Conservation (phyloP, 2,113 vertebrate species). For the Takifugu bimaculatus region DNA sequence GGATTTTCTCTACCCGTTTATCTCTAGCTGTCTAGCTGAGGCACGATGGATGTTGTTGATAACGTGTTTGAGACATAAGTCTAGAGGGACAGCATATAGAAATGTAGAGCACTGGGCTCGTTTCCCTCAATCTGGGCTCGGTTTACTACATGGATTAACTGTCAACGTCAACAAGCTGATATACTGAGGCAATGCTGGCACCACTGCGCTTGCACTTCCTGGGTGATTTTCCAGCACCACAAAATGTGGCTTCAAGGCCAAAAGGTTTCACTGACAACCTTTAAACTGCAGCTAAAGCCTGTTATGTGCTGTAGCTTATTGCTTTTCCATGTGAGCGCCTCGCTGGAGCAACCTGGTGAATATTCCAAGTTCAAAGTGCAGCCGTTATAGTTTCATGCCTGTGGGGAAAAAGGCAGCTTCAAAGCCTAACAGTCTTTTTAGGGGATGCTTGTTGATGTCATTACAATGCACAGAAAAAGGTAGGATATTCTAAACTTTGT, state of each 20-base stretch:
- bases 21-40: too few species aligned
- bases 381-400: conserved; percentile 9
- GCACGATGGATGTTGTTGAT: background rate
- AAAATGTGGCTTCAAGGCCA: conserved; percentile 29
- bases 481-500: too few species aligned
- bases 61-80: background rate
- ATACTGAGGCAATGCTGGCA: conserved; percentile 28
- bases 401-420: conserved; percentile 5
- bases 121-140: background rate
- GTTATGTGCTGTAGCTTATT: conserved; percentile 23
- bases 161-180: conserved; percentile 25
- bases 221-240: conserved; percentile 14
- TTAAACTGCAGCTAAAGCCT: conserved; percentile 26
- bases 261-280: conserved; percentile 28
- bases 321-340: conserved; percentile 34
- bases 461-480: too few species aligned
- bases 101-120: conserved; percentile 5
- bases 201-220: background rate
- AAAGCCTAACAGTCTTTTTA: too few species aligned
- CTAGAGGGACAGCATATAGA: conserved; percentile 2
- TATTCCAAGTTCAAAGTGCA: conserved; percentile 28
- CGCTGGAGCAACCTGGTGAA: conserved; percentile 7
- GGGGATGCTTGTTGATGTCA: too few species aligned
- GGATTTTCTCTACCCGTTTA: too few species aligned
- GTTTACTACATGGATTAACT: conserved; percentile 23